Percentiles rank a stretch among this genome's conserved stretches.
phyloP scores from a whole-genome alignment of 2,113 vertebrate genomes.

The Patagioenas fasciata region DNA sequence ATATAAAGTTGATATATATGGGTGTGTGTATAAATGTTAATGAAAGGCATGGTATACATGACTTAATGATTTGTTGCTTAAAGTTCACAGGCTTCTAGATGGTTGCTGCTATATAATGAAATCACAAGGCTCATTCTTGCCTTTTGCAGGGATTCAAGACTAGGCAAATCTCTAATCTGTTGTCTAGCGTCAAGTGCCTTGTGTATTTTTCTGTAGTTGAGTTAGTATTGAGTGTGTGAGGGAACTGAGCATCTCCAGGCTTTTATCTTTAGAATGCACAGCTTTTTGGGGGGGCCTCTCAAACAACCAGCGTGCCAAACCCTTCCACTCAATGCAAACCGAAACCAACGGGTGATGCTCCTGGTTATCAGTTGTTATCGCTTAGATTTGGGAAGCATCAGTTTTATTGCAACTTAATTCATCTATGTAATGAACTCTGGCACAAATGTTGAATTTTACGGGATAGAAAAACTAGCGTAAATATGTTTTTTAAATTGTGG shows the following conservation, averaged over 20 bases:
- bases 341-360: fast-evolving
- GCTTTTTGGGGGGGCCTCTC: not conserved
- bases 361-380: too few species aligned
- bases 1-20: not conserved
- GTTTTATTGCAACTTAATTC: not conserved
- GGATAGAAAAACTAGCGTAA: not conserved
- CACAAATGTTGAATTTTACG: not conserved
- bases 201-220: not conserved
- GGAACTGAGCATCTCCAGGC: too few species aligned
- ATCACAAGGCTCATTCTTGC: too few species aligned
- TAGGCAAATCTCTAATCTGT: not conserved
- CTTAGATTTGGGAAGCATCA: not conserved
- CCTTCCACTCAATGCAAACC: not conserved
- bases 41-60: not conserved
- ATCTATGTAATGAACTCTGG: not conserved
- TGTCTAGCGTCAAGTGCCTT: not conserved
- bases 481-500: not conserved
- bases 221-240: not conserved
- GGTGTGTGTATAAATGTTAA: not conserved
- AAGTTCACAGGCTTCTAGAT: not conserved
- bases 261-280: not conserved
- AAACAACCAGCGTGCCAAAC: not conserved
- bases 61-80: not conserved
- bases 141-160: too few species aligned
- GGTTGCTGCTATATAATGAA: not conserved